Base-by-base conservation (phyloP, 2,113 vertebrate genomes). In the Scomber japonicus region DNA sequence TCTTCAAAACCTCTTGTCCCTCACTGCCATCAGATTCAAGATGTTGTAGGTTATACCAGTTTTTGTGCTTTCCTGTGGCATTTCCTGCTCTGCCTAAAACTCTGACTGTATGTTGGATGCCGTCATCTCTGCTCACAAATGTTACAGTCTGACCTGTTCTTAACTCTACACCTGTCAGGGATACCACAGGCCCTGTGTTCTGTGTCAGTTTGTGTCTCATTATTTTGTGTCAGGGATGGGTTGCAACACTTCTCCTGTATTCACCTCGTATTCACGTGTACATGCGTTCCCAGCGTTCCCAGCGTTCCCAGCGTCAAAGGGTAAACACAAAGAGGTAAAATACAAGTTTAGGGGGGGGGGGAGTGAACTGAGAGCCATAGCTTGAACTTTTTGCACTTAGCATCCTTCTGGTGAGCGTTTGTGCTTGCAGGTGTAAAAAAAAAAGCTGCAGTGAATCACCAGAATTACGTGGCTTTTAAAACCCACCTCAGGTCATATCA, bases 1-100 rank as follows among this genome's bases (percentile, higher is more conserved):
- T 27, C 55, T 45, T 67, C 14, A 53, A 67, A 72, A 66, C 55
- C 60, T 60, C 24, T 46, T 3, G 27, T 27, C 11, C 50, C 24
- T 27, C 24, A 24, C 9, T 4, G 3, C 10, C 17, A 5, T 14
- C 62, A 40, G 74, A 53, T 13, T 68, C 51, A 40, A 11, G 31
- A 48, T 60, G 73, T 49, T 61, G 3, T 14, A 85, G 13, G 30
- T 78, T 69, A 48, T 17, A 75, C 75, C 71, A 75, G 75, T 84
- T 51, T 46, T 82, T 63, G 19, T 70, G 10, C 75, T 9, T 60
- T 75, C 53, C 75, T 50, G 50, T 49, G 16, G 24, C 24, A 2
- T 24, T 24, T 27, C 70, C 70, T 63, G 62, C 75, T 17, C 45
- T 24, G 1, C 63, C 24, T 27, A 27, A 27, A 27, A 27, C 24